Base-by-base conservation (phyloP, 1,140 invertebrate species). In the Chymomyza costata region DNA sequence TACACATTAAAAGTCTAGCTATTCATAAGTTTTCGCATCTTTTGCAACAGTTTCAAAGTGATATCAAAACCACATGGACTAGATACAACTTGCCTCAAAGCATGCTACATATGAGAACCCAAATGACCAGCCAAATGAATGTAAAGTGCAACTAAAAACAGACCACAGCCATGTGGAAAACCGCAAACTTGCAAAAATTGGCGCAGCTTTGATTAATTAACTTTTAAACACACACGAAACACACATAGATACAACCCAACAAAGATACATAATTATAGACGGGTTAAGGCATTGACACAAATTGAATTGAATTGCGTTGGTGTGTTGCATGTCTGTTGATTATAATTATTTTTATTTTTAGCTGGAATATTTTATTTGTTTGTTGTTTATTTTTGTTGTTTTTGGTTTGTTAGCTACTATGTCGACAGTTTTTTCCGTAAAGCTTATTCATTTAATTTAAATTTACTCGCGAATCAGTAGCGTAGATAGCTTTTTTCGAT, bases 131-230 rank as follows among this genome's bases (percentile, higher is more conserved):
- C 1, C 39, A 38, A 18, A 49, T 44, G 18, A 10, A 19, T 19
- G 31, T 13, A 45, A 10, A 28, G 44, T 30, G 34, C 25, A 52
- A 19, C 40, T 49, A 56, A 56, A 35, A 47, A 16, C 30, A 13
- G n/a, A 64, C 73, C 66, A 57, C 71, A 70, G 31, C 18, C n/a
- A 34, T 40, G 49, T 56, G 19, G 48, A 6, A 35, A 8, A 50
- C 60, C 62, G 31, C 62, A 58, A 53, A 58, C 53, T 59, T 54
- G 73, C 47, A 68, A 64, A 78, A 78, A 80, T 80, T 67, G 63
- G 45, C 55, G 51, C 41, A 43, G 73, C 73, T 78, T 78, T 78
- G 73, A 78, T 78, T 78, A 78, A 78, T 78, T 78, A 78, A 78
- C 73, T 78, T 14, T 11, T 18, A 28, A 30, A 56, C 19, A 35